Evolutionary conservation across 2,888 invertebrate species (phyloP).

Genomic region (Biston stratarius): DNA sequence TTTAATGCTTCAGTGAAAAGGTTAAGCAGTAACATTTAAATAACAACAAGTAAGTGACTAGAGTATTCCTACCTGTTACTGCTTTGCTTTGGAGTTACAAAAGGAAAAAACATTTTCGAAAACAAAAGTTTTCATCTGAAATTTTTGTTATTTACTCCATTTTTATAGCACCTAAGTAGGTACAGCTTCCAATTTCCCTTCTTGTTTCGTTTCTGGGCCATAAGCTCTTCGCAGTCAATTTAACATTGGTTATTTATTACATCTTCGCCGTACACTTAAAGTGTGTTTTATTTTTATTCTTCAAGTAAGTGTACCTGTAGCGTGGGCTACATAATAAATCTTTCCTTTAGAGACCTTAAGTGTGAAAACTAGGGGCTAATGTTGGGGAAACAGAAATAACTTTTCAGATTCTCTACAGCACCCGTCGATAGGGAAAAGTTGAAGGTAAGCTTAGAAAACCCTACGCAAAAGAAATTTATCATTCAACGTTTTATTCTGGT

Average conservation of each 20-base stretch:
- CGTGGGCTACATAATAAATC: slow-evolving; percentile 65
- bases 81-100: slow-evolving; percentile 16
- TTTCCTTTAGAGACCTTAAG: slow-evolving; percentile 62
- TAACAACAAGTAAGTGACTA: not conserved
- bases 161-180: slow-evolving; percentile 40
- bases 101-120: slow-evolving; percentile 18
- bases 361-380: slow-evolving; percentile 70
- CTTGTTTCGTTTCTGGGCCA: slow-evolving; percentile 71
- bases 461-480: not conserved
- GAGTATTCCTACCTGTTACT: slow-evolving; percentile 19
- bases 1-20: not conserved
- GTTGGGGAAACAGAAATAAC: slow-evolving; percentile 62
- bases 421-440: slow-evolving; percentile 28
- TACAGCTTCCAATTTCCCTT: slow-evolving; percentile 58
- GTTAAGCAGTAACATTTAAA: not conserved
- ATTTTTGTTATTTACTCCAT: slow-evolving; percentile 36
- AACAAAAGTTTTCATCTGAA: slow-evolving; percentile 30
- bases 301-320: slow-evolving; percentile 62
- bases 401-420: slow-evolving; percentile 44
- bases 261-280: slow-evolving; percentile 75
- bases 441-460: not conserved
- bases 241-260: slow-evolving; percentile 82
- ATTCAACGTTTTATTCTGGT: not conserved
- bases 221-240: slow-evolving; percentile 82
- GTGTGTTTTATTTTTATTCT: slow-evolving; percentile 71